phyloP scores from a whole-genome alignment of 2,113 vertebrate genomes.

The Calidris pugnax region DNA sequence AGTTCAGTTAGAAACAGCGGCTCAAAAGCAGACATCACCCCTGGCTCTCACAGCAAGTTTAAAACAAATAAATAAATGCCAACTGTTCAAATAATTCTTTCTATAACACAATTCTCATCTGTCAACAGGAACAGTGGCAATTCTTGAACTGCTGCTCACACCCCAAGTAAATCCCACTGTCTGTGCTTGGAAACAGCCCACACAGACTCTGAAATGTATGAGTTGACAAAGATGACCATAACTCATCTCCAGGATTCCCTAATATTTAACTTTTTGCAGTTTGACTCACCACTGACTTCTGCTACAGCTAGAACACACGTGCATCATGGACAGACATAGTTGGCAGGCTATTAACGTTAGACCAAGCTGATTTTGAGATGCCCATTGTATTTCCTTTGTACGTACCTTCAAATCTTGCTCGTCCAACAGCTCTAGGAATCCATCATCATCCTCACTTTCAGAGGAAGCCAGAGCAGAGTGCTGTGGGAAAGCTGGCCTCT shows the following conservation, averaged over 20 bases:
- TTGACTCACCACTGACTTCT: neutral
- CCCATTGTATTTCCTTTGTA: accelerated
- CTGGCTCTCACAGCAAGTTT: neutral
- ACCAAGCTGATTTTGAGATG: no score
- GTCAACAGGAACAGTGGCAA: neutral
- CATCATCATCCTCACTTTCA: conserved; percentile 83
- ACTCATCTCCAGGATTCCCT: neutral
- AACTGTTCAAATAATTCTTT: neutral
- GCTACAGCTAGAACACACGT: accelerated
- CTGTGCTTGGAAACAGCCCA: neutral
- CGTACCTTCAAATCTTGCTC: conserved; percentile 77
- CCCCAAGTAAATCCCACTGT: neutral
- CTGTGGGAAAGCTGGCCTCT: conserved; percentile 73
- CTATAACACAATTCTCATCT: neutral
- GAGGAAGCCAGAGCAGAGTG: conserved; percentile 72
- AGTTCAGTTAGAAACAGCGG: neutral
- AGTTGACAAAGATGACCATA: neutral
- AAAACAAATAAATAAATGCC: neutral
- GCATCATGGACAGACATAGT: accelerated
- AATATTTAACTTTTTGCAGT: accelerated
- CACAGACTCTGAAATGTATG: accelerated
- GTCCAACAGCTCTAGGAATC: conserved; percentile 88
- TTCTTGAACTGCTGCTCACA: neutral
- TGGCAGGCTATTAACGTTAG: neutral
- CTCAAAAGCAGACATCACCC: neutral